Conservation (phyloP, 2,888 invertebrate species). For the Bombylius discolor region DNA sequence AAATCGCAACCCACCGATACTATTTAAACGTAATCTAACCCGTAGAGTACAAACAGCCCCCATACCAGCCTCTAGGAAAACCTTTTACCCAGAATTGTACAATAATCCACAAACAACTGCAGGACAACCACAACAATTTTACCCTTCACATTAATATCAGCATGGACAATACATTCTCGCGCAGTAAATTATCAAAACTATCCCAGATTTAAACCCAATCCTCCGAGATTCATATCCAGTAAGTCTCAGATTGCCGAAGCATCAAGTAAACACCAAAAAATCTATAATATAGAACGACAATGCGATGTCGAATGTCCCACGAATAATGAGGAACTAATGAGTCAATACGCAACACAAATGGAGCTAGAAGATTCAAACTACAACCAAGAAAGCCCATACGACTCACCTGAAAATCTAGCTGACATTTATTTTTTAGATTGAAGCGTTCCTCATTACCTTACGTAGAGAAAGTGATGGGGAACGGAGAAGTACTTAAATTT, state of each 20-base stretch:
- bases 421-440: slow-evolving; percentile 15
- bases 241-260: background rate
- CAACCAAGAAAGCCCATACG: background rate
- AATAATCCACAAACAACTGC: background rate
- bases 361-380: background rate
- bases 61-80: background rate
- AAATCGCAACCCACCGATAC: too few species aligned
- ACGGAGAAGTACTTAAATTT: slow-evolving; percentile 13
- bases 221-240: background rate
- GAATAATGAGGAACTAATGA: background rate
- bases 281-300: background rate
- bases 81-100: slow-evolving; percentile 1
- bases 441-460: slow-evolving; percentile 15
- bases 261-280: background rate
- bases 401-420: background rate
- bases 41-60: too few species aligned
- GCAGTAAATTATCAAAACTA: slow-evolving; percentile 11
- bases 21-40: too few species aligned
- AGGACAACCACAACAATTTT: too few species aligned
- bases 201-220: background rate
- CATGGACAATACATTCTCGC: slow-evolving; percentile 7
- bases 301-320: background rate
- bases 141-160: background rate
- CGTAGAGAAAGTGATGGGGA: slow-evolving; percentile 12
- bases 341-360: background rate